These are phyloP conservation scores for Aplochiton taeniatus DNA, from an alignment of 2,797 vertebrate species.

Conservation along the genomic window DNA sequence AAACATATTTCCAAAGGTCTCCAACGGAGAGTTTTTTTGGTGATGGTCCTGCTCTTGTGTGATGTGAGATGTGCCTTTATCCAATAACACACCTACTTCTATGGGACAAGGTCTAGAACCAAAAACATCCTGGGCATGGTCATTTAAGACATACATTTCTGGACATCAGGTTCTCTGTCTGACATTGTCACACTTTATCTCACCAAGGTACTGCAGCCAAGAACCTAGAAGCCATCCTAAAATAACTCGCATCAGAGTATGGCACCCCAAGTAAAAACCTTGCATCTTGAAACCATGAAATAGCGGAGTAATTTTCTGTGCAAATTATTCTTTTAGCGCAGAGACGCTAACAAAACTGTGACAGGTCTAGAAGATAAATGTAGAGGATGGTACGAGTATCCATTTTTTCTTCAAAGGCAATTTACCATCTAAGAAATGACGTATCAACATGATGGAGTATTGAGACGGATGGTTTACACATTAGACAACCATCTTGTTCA, in stretches of 20 bases:
- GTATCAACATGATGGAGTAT: conserved; percentile 15
- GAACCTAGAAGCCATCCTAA: conserved; percentile 38
- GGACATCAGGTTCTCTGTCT: conserved; percentile 34
- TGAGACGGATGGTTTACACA: conserved; percentile 28
- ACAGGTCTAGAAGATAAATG: conserved; percentile 32
- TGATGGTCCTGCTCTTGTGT: conserved; percentile 11
- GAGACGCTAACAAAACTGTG: conserved; percentile 30
- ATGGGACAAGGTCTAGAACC: conserved; percentile 34
- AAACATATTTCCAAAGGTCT: conserved; percentile 6
- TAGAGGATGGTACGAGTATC: neutral
- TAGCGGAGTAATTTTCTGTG: conserved; percentile 25
- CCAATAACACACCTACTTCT: conserved; percentile 35
- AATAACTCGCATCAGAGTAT: conserved; percentile 32
- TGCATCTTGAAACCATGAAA: conserved; percentile 34
- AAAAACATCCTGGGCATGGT: conserved; percentile 14
- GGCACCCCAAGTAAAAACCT: conserved; percentile 37
- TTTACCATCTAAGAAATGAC: conserved; percentile 18
- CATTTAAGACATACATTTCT: conserved; percentile 34
- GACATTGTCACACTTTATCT: conserved; percentile 36
- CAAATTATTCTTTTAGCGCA: conserved; percentile 39
- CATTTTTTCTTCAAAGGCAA: neutral
- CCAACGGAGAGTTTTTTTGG: neutral
- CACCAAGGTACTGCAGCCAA: conserved; percentile 36
- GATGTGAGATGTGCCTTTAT: conserved; percentile 18
- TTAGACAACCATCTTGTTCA: conserved; percentile 48